These are phyloP conservation scores for Manis javanica DNA, from an alignment of 2,797 vertebrate genomes.

Conservation along the genomic window DNA sequence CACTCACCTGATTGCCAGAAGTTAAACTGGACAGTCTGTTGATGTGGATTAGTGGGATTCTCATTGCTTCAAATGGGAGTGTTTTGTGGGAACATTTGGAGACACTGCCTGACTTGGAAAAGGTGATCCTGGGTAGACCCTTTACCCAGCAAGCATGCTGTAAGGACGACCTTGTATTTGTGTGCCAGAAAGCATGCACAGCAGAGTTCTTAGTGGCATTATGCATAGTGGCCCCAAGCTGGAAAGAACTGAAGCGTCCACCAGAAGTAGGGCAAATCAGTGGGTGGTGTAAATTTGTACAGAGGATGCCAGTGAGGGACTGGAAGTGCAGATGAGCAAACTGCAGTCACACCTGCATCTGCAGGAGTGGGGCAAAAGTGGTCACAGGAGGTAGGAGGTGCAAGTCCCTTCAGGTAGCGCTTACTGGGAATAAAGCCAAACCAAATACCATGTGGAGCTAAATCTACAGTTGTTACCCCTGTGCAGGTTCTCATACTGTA, in stretches of 20 bases:
- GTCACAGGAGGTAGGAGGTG: background rate
- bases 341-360: too few relatives aligned
- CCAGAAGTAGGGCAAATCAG: too few relatives aligned
- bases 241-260: background rate
- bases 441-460: background rate
- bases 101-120: background rate
- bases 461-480: background rate
- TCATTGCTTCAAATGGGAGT: background rate
- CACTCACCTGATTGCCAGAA: background rate
- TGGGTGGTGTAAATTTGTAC: fast-evolving
- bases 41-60: background rate
- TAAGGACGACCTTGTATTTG: background rate
- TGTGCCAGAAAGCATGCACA: fast-evolving
- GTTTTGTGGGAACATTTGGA: background rate
- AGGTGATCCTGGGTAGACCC: background rate
- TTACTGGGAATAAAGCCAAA: background rate
- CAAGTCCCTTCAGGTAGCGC: background rate
- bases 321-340: background rate
- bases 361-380: background rate
- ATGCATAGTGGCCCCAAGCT: background rate
- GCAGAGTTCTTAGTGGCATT: background rate
- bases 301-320: background rate
- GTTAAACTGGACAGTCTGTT: too few relatives aligned
- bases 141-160: background rate
- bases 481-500: too few relatives aligned